A percentile compares a stretch with the other conserved stretches of the same genome.
phyloP scores from a whole-genome alignment of 2,888 invertebrate genomes.

The Sinotaia quadrata region DNA sequence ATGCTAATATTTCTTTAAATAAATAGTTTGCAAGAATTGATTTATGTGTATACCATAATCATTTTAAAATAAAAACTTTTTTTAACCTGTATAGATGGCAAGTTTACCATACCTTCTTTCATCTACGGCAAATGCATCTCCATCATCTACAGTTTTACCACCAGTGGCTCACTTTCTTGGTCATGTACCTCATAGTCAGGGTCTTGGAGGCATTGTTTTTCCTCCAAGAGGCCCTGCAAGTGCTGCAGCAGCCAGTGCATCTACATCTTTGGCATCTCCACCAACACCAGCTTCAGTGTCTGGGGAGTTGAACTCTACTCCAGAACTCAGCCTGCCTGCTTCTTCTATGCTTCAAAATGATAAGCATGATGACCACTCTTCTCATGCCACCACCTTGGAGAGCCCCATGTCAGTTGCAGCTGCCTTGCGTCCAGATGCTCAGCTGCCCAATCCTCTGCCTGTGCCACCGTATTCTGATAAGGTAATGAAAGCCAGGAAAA shows the following conservation, averaged over 20 bases:
- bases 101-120: slow-evolving; percentile 17
- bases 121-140: slow-evolving; percentile 11
- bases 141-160: slow-evolving; percentile 32
- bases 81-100: slow-evolving; percentile 11
- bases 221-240: slow-evolving; percentile 13
- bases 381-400: slow-evolving; percentile 19
- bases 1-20: no score
- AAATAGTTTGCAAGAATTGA: no score
- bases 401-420: background rate
- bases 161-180: slow-evolving; percentile 41
- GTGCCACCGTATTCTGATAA: slow-evolving; percentile 41
- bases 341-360: background rate
- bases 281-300: background rate
- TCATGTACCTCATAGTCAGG: slow-evolving; percentile 27
- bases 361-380: slow-evolving; percentile 16
- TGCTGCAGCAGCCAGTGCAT: background rate
- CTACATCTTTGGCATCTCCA: background rate
- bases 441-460: slow-evolving; percentile 39
- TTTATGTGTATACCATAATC: no score
- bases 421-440: slow-evolving; percentile 32
- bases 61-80: no score
- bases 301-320: no score
- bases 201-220: slow-evolving; percentile 21
- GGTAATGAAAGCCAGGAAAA: slow-evolving; percentile 36
- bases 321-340: background rate